Percentiles rank a stretch among this genome's conserved stretches.
phyloP scores from a whole-genome alignment of 2,797 vertebrate species.

The Eleutherodactylus coqui region DNA sequence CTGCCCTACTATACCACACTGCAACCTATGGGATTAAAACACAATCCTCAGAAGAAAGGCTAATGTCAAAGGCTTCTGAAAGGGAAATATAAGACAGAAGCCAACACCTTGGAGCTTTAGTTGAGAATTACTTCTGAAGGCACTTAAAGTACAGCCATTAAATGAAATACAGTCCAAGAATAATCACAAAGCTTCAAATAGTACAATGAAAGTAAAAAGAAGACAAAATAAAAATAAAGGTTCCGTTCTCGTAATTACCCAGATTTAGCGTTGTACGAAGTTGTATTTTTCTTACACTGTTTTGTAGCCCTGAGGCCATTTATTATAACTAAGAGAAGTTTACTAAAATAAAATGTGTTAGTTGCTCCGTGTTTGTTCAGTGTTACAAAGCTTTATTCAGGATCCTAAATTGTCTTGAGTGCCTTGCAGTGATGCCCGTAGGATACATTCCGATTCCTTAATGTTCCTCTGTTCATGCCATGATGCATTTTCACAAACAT shows the following conservation, averaged over 20 bases:
- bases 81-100: background rate
- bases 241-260: background rate
- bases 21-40: background rate
- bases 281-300: background rate
- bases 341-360: background rate
- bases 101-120: background rate
- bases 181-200: background rate
- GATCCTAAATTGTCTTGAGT: slow-evolving; percentile 2
- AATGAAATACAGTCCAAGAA: background rate
- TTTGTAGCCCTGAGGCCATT: slow-evolving; percentile 21
- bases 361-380: background rate
- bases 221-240: background rate
- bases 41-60: background rate
- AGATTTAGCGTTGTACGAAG: background rate
- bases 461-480: no score
- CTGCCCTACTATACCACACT: background rate
- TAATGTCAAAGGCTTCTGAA: background rate
- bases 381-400: slow-evolving; percentile 6
- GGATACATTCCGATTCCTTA: background rate
- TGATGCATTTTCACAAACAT: no score
- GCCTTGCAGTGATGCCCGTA: background rate
- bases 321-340: background rate
- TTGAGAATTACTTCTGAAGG: background rate
- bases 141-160: background rate
- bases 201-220: background rate